These are phyloP conservation scores for Drosophila grimshawi DNA, from an alignment of 1,140 invertebrate species.

Conservation along the genomic window DNA sequence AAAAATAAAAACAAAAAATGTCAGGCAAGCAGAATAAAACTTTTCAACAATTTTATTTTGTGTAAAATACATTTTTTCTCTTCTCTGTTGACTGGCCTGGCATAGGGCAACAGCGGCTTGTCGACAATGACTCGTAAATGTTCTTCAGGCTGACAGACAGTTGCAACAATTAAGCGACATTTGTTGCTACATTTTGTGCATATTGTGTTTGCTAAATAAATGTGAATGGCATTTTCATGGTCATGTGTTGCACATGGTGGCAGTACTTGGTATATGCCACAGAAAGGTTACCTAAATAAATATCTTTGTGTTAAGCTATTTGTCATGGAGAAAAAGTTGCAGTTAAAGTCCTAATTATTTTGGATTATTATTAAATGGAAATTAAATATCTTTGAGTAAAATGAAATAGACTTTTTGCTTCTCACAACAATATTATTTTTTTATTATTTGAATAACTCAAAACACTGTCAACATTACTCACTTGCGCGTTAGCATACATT, in stretches of 20 bases:
- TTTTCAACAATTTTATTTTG: conserved; percentile 30
- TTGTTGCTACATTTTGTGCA: conserved; percentile 54
- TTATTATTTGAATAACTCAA: too few relatives aligned
- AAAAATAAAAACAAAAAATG: neutral
- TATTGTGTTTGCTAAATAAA: conserved; percentile 38
- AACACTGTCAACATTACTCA: too few relatives aligned
- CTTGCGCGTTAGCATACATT: too few relatives aligned
- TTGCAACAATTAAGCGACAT: conserved; percentile 68
- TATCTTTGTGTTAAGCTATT: neutral
- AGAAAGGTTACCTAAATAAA: neutral
- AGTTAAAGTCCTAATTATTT: too few relatives aligned
- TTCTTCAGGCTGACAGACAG: conserved; percentile 62
- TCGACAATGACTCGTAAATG: conserved; percentile 39
- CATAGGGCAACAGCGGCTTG: neutral
- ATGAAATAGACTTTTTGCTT: too few relatives aligned
- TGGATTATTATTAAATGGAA: too few relatives aligned
- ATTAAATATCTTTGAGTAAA: too few relatives aligned
- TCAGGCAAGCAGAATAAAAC: conserved; percentile 3
- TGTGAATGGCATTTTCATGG: conserved; percentile 19
- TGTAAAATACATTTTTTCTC: neutral
- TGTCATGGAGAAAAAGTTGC: too few relatives aligned
- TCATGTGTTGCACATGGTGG: neutral
- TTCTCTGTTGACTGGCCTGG: conserved; percentile 20
- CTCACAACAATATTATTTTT: too few relatives aligned
- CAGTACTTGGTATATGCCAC: neutral